These are phyloP conservation scores for Hydra vulgaris DNA, from an alignment of 30 jellyfish, hydroid and myxozoan species.

Conservation along the genomic window DNA sequence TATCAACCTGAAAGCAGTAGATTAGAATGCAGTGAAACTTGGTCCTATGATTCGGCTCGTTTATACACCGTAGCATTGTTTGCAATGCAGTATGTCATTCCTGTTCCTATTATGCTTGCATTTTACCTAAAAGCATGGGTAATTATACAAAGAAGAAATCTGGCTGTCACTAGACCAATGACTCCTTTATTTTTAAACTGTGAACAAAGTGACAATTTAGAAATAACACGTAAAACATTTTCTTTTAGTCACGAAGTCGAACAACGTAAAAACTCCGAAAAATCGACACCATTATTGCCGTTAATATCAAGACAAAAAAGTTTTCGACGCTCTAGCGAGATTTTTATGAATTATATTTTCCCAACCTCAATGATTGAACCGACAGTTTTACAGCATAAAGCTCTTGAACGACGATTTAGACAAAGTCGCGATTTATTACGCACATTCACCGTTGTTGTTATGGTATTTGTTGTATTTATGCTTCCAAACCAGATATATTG, in stretches of 20 bases:
- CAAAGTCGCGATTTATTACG: slow-evolving; percentile 21
- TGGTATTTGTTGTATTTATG: slow-evolving; percentile 30
- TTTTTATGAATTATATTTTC: background rate
- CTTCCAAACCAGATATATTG: slow-evolving; percentile 20
- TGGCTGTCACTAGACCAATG: background rate
- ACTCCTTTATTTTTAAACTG: background rate
- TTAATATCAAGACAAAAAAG: too few species aligned
- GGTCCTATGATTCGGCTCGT: slow-evolving; percentile 11
- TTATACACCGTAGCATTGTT: slow-evolving; percentile 20
- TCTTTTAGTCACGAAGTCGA: background rate
- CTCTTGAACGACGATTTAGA: slow-evolving; percentile 1
- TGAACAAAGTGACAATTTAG: background rate
- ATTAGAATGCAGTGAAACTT: slow-evolving; percentile 24
- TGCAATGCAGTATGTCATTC: slow-evolving; percentile 23
- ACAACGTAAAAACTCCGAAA: background rate
- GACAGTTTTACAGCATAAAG: background rate
- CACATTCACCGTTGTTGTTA: slow-evolving; percentile 16
- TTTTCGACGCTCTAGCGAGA: background rate
- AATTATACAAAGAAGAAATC: background rate
- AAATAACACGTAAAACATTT: background rate
- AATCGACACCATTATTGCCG: background rate
- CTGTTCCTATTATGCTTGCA: slow-evolving; percentile 29
- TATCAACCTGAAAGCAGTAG: background rate
- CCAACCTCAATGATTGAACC: background rate
- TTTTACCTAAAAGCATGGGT: slow-evolving; percentile 28